phyloP scores from a whole-genome alignment of 2,888 invertebrate genomes.

The Anthophora plumipes region DNA sequence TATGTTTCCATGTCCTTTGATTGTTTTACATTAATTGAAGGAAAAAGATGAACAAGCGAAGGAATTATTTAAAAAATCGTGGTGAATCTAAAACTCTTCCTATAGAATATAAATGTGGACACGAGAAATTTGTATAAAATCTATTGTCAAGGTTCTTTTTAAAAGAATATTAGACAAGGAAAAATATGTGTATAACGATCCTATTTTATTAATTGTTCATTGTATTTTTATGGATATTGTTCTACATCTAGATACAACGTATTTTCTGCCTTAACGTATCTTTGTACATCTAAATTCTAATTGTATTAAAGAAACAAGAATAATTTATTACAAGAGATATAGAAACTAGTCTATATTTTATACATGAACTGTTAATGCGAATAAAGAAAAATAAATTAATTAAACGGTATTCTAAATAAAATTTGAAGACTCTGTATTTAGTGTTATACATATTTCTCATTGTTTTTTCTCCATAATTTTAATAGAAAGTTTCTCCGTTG shows the following conservation, averaged over 20 bases:
- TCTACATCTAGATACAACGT: conserved; percentile 10
- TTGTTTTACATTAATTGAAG: background rate
- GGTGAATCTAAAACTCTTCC: no score
- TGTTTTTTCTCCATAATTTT: background rate
- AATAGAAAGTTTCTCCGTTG: background rate
- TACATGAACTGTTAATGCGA: conserved; percentile 20
- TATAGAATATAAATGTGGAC: background rate
- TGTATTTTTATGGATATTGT: conserved; percentile 16
- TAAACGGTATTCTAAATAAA: conserved; percentile 4
- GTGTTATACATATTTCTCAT: background rate
- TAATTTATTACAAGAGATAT: conserved; percentile 46
- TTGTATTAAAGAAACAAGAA: conserved; percentile 28
- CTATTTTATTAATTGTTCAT: conserved; percentile 33
- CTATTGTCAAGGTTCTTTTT: background rate
- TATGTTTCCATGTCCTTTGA: background rate
- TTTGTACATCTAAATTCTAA: conserved; percentile 38
- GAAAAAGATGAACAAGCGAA: background rate
- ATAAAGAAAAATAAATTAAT: conserved; percentile 26
- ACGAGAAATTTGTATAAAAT: background rate
- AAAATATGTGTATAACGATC: conserved; percentile 8
- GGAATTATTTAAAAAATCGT: conserved; percentile 3
- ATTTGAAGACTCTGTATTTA: conserved; percentile 1
- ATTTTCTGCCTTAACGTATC: conserved; percentile 51
- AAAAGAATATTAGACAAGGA: background rate
- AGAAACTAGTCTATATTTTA: conserved; percentile 38